Evolutionary conservation across 2,888 invertebrate species (phyloP).

Genomic region (Coleophora flavipennella): DNA sequence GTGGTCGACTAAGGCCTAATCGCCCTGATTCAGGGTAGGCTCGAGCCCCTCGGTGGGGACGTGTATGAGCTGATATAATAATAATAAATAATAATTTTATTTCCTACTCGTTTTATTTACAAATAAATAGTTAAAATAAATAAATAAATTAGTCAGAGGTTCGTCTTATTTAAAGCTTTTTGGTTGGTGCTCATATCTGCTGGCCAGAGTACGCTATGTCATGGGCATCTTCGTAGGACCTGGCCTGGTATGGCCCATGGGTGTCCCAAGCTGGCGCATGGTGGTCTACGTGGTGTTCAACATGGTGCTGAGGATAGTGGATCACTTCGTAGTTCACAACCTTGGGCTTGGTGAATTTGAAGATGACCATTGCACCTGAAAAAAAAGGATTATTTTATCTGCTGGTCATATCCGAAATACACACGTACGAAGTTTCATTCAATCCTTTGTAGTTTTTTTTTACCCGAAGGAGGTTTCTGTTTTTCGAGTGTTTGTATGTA

Average conservation of each 20-base stretch:
- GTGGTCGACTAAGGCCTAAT: too few species aligned
- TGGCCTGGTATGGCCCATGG: slow-evolving; percentile 76
- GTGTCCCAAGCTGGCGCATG: slow-evolving; percentile 66
- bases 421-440: too few species aligned
- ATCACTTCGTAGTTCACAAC: slow-evolving; percentile 90
- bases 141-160: slow-evolving; percentile 63
- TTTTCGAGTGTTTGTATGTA: too few species aligned
- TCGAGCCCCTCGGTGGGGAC: too few species aligned
- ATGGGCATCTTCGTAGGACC: slow-evolving; percentile 70
- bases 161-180: slow-evolving; percentile 43
- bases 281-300: slow-evolving; percentile 79
- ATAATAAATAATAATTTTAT: too few species aligned
- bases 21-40: too few species aligned
- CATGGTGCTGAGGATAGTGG: slow-evolving; percentile 82
- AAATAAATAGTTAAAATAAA: slow-evolving; percentile 57
- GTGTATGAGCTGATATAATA: too few species aligned
- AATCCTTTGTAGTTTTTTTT: too few species aligned
- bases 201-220: slow-evolving; percentile 75
- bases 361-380: slow-evolving; percentile 82
- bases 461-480: too few species aligned
- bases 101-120: slow-evolving; percentile 62
- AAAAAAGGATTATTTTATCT: background rate
- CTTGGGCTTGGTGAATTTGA: slow-evolving; percentile 90
- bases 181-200: slow-evolving; percentile 37
- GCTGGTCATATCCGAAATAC: too few species aligned